Percentiles rank a stretch among this genome's conserved stretches.
Evolutionary conservation across 2,113 vertebrate genomes (phyloP).

Genomic region (zebrafish (Danio rerio)): GRCz12tu NC_133194.1:36375001-36375500

Average conservation of each 20-base stretch:
- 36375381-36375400: conserved; percentile 57
- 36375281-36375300: conserved; percentile 56
- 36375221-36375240: conserved; percentile 56
- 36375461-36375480: conserved; percentile 52
- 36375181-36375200: conserved; percentile 67
- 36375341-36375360: conserved; percentile 17
- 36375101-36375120: conserved; percentile 54
- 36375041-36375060: conserved; percentile 43
- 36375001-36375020: conserved; percentile 15
- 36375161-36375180: conserved; percentile 67
- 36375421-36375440: conserved; percentile 65
- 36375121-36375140: conserved; percentile 63
- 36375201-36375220: conserved; percentile 72
- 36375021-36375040: neutral
- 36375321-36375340: conserved; percentile 18
- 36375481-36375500: conserved; percentile 54
- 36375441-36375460: conserved; percentile 65
- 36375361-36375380: conserved; percentile 22
- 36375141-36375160: conserved; percentile 49
- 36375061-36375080: conserved; percentile 53
- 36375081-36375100: conserved; percentile 62
- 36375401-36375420: conserved; percentile 51
- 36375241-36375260: conserved; percentile 64
- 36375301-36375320: conserved; percentile 44
- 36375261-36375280: conserved; percentile 61